These are phyloP conservation scores for Danio rerio DNA, from an alignment of 2,113 vertebrate species.

Conservation along the genomic window DNA sequence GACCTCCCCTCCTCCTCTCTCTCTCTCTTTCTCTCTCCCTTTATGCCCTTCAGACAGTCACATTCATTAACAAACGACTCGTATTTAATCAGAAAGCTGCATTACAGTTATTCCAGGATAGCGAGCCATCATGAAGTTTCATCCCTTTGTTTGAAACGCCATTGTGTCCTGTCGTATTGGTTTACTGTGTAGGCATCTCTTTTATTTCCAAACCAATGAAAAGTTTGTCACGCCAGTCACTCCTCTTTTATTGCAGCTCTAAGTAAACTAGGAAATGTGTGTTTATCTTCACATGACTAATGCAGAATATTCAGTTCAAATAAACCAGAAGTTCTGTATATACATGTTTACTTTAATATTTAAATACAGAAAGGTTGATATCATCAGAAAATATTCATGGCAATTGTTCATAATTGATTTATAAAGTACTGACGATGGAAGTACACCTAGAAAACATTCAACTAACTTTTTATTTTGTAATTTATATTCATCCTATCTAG, in stretches of 20 bases:
- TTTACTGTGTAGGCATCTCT: neutral
- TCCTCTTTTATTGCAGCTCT: neutral
- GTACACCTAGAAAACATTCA: too few relatives aligned
- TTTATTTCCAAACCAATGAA: slow-evolving; percentile 28
- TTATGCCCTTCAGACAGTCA: neutral
- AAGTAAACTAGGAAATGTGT: neutral
- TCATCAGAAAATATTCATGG: too few relatives aligned
- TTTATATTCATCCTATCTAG: too few relatives aligned
- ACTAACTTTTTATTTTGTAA: too few relatives aligned
- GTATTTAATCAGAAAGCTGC: neutral
- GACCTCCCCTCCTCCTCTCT: neutral
- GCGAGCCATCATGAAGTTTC: neutral
- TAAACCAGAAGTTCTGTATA: neutral
- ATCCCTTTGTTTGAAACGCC: neutral
- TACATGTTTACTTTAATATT: neutral
- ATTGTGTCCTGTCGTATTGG: neutral
- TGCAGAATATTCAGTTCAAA: neutral
- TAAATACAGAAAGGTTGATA: neutral
- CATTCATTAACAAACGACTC: neutral
- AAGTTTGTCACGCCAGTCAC: neutral
- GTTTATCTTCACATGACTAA: neutral
- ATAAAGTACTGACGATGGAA: too few relatives aligned
- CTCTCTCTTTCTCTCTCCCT: neutral
- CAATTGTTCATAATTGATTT: too few relatives aligned
- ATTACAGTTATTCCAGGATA: neutral